A percentile compares a stretch with the other conserved stretches of the same genome.
These are phyloP conservation scores for Mastigias papua DNA, from an alignment of 30 jellyfish, hydroid and myxozoan species.

Conservation along the genomic window DNA sequence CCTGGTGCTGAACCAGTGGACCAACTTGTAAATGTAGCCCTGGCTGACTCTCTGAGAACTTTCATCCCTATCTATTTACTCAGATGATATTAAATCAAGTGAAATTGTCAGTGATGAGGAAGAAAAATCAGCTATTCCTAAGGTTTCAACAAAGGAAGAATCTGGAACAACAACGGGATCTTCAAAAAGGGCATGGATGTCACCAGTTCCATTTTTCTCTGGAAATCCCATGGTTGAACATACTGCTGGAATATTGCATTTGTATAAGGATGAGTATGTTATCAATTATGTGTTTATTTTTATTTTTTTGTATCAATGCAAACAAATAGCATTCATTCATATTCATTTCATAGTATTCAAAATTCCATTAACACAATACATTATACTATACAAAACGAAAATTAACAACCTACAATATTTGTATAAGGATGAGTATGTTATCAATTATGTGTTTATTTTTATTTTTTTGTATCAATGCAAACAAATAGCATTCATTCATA, in stretches of 20 bases:
- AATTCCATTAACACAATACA: no score
- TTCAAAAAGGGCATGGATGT: conserved; percentile 29
- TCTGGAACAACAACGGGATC: neutral
- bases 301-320: neutral
- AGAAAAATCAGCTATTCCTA: conserved; percentile 44
- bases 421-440: conserved; percentile 82
- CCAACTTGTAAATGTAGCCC: no score
- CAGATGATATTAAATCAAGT: neutral
- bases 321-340: no score
- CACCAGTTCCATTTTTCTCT: conserved; percentile 79
- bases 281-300: neutral
- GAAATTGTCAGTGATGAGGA: neutral
- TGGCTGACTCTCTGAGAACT: no score
- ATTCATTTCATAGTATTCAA: no score
- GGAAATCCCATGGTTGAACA: conserved; percentile 95
- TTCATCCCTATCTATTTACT: no score
- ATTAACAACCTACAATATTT: no score
- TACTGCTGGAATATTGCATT: conserved; percentile 88
- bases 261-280: conserved; percentile 85
- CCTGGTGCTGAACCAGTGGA: no score
- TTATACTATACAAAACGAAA: no score
- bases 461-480: neutral
- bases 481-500: no score
- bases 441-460: neutral
- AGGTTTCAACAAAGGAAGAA: conserved; percentile 9